A percentile compares a stretch with the other conserved stretches of the same genome.
These are phyloP conservation scores for Aphyosemion australe DNA, from an alignment of 2,113 vertebrate genomes.

Conservation along the genomic window DNA sequence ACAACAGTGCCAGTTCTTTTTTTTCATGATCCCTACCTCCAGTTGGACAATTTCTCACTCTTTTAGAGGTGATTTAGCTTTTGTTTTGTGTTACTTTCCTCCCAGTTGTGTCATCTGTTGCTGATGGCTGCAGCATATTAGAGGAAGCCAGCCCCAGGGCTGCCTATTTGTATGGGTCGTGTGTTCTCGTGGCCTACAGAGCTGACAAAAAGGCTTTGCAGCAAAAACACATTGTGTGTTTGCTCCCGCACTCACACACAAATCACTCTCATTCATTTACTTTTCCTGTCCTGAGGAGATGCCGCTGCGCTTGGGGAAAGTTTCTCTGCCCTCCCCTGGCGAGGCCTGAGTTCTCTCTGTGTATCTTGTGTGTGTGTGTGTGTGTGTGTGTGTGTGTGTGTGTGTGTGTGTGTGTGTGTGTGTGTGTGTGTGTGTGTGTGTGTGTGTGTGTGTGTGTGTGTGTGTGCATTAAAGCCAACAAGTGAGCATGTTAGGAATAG, in stretches of 20 bases:
- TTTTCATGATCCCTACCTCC: not conserved
- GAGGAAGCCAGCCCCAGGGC: conserved; percentile 60
- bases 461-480: conserved; percentile 44
- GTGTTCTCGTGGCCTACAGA: conserved; percentile 52
- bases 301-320: conserved; percentile 42
- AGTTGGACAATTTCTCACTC: conserved; percentile 30
- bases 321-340: conserved; percentile 43
- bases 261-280: conserved; percentile 71
- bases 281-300: conserved; percentile 66
- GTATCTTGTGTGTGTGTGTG: conserved; percentile 5
- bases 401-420: conserved; percentile 2
- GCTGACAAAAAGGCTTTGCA: conserved; percentile 68
- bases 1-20: not conserved
- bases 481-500: conserved; percentile 61
- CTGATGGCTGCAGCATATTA: conserved; percentile 63
- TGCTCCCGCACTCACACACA: conserved; percentile 58
- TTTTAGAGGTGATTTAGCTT: conserved; percentile 40
- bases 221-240: conserved; percentile 63
- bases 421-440: conserved; percentile 9
- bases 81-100: conserved; percentile 30
- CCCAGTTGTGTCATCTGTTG: conserved; percentile 61
- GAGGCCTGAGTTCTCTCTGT: conserved; percentile 20
- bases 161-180: conserved; percentile 63
- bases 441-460: not conserved
- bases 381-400: conserved; percentile 10